Conservation (phyloP, 2,113 vertebrate genomes). For the Manacus vitellinus region DNA sequence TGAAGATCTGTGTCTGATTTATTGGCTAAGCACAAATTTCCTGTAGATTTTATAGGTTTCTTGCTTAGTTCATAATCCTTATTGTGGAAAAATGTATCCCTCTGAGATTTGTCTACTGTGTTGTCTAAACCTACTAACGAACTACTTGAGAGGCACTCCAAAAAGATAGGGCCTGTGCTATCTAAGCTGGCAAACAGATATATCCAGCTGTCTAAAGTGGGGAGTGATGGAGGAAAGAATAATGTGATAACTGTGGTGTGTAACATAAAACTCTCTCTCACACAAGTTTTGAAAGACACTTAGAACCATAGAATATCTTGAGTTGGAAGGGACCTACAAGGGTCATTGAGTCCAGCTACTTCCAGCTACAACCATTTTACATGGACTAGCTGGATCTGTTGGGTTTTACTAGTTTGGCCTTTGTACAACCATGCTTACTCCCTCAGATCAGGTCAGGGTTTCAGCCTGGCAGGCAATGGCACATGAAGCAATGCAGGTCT, state of each 20-base stretch:
- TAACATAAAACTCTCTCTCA: not conserved
- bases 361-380: not conserved
- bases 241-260: not conserved
- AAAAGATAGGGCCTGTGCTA: not conserved
- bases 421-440: not conserved
- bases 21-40: not conserved
- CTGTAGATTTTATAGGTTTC: not conserved
- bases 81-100: not conserved
- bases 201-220: not conserved
- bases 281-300: not conserved
- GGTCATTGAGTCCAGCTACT: not conserved
- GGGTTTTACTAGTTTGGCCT: not conserved
- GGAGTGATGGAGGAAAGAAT: not conserved
- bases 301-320: not conserved
- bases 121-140: not conserved
- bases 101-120: not conserved
- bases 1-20: not conserved
- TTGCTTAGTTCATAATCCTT: not conserved
- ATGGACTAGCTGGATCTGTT: not conserved
- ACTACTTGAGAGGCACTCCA: not conserved
- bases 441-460: not conserved
- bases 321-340: not conserved
- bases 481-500: fast-evolving
- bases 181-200: not conserved
- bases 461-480: not conserved